Evolutionary conservation across 2,113 vertebrate genomes (phyloP), one percentile per base, ranked within the genome.

Genomic region (Dipodomys merriami): DNA sequence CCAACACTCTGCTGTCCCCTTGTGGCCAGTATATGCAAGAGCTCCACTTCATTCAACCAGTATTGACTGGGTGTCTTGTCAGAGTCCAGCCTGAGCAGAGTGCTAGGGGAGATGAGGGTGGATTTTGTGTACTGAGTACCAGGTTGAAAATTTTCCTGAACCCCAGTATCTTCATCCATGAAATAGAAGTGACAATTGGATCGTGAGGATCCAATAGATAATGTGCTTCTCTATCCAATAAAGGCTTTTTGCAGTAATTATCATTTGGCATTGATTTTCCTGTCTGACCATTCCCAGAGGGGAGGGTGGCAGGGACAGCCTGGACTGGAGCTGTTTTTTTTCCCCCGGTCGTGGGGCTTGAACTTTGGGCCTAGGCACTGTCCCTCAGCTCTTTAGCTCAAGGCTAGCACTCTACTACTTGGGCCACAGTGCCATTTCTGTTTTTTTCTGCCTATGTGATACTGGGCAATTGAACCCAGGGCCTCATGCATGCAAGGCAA

Each of bases 21-120:
- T 68, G 91, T 91, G 86, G 96, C 60, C 65, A 64, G 23, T 53
- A 8, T 86, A 84, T 3, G 74, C 60, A 94, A 88, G 46, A 67
- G 25, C 53, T 9, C 22, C 1, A 0, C 4, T 71, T 57, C 53
- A 57, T 57, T 83, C 27, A 29, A 10, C 13, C 0, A 15, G 18
- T 4, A 2, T 4, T 57, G 18, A 23, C 33, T 11, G 1, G 27
- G n/a, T 19, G 27, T 29, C 20, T 60, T 39, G 29, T 16, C 4
- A 10, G 35, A 23, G 13, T 6, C 27, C 18, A 27, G 30, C 69
- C 20, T 16, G 10, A 83, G 30, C 23, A 20, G 1, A 16, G 29
- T 35, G 65, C 69, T 81, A n/a, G 80, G 88, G 11, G 4, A 62
- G 13, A 29, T 39, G 25, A 82, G 72, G 76, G 30, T 22, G 39